Evolutionary conservation across 2,113 vertebrate genomes (phyloP).

Genomic region (Myotis davidii): DNA sequence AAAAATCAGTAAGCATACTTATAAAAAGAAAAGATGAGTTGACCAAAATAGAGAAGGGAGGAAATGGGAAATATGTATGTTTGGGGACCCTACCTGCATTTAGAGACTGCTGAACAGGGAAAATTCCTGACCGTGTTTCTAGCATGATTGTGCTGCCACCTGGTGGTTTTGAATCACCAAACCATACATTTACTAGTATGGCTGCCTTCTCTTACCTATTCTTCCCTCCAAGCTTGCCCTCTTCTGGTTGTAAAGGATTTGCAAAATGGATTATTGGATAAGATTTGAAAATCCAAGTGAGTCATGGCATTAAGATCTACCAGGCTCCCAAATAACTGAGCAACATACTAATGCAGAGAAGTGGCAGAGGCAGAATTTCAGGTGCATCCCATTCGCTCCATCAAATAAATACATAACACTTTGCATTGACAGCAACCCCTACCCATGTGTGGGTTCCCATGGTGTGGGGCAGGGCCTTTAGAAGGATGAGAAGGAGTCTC

Average conservation of each 20-base stretch:
- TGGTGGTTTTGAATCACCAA: neutral
- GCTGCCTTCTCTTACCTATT: neutral
- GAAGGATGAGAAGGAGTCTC: neutral
- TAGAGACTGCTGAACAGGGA: accelerated
- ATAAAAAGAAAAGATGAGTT: neutral
- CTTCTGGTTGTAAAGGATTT: conserved; percentile 16
- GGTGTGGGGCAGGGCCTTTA: neutral
- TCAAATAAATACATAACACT: neutral
- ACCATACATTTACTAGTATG: neutral
- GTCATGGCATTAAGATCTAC: neutral
- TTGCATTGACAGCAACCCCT: neutral
- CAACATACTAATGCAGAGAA: neutral
- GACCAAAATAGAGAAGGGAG: neutral
- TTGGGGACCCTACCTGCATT: neutral
- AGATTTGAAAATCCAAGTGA: neutral
- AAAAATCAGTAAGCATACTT: neutral
- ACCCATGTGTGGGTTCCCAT: neutral
- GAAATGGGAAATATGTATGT: neutral
- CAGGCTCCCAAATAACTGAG: neutral
- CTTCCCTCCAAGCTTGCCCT: neutral
- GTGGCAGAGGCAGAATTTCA: neutral
- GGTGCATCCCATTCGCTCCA: neutral
- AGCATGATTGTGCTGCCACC: conserved; percentile 51
- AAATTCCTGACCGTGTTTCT: neutral
- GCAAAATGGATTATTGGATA: neutral